A percentile compares a stretch with the other conserved stretches of the same genome.
phyloP scores from a whole-genome alignment of 2,888 invertebrate species.

The Neoscelio sp. region DNA sequence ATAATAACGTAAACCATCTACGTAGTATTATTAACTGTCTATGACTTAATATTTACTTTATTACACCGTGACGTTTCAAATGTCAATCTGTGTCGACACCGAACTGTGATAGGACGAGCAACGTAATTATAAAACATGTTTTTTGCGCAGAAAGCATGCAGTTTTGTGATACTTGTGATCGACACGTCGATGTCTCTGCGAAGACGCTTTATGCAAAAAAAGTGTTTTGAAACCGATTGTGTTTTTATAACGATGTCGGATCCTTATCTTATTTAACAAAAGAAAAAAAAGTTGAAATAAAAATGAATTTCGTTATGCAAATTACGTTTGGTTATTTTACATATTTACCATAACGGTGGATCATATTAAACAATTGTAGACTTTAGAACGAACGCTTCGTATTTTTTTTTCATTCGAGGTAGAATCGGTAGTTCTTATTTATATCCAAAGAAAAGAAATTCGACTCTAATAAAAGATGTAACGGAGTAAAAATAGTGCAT shows the following conservation, averaged over 20 bases:
- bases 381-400: background rate
- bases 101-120: constrained; percentile 10
- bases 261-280: constrained; percentile 4
- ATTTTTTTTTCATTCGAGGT: too few relatives aligned
- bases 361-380: constrained; percentile 11
- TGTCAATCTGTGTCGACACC: constrained; percentile 22
- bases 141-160: constrained; percentile 14
- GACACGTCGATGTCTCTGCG: too few relatives aligned
- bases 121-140: constrained; percentile 47
- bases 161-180: constrained; percentile 8
- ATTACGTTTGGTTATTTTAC: constrained; percentile 19
- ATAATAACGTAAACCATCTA: constrained; percentile 7
- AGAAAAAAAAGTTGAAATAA: constrained; percentile 6
- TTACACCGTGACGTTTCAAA: background rate
- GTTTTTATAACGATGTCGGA: constrained; percentile 5
- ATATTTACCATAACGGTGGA: constrained; percentile 21
- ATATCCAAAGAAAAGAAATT: constrained; percentile 7
- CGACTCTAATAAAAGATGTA: background rate
- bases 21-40: background rate
- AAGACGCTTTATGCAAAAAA: too few relatives aligned
- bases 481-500: background rate
- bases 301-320: constrained; percentile 24
- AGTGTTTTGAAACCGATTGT: constrained; percentile 28
- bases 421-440: too few relatives aligned
- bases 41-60: constrained; percentile 9